Percentiles rank a stretch among this genome's conserved stretches.
Conservation (phyloP, 2,113 vertebrate species). For the Rhizomys pruinosus region DNA sequence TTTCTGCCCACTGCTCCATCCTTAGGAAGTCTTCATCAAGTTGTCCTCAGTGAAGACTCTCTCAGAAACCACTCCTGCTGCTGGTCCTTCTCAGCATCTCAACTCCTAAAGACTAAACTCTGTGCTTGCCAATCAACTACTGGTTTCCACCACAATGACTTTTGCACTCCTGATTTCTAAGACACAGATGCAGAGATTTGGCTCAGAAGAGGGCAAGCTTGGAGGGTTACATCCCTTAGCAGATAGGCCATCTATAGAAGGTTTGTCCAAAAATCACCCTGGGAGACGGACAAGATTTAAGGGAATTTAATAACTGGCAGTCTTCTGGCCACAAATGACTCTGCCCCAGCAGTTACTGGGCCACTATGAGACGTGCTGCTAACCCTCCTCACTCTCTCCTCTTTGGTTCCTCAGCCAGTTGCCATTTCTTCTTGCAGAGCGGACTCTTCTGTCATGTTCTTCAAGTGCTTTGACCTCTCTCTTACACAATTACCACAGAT, state of each 20-base stretch:
- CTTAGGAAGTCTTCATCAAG: not conserved
- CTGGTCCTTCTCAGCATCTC: not conserved
- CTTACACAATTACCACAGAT: slow-evolving; percentile 45
- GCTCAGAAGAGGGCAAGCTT: not conserved
- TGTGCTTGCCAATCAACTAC: not conserved
- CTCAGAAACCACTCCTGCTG: not conserved
- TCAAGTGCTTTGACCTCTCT: slow-evolving; percentile 4
- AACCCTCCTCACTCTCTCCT: not conserved
- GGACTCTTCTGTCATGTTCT: not conserved
- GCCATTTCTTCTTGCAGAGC: slow-evolving; percentile 18
- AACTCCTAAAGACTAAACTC: not conserved
- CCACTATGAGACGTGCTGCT: not conserved
- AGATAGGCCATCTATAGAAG: not conserved
- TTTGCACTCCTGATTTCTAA: not conserved
- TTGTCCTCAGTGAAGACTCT: not conserved
- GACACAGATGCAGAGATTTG: not conserved
- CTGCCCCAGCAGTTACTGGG: not conserved
- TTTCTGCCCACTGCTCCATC: slow-evolving; percentile 20
- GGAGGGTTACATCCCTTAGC: not conserved
- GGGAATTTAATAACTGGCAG: not conserved
- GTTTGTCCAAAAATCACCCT: not conserved
- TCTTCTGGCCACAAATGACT: not conserved
- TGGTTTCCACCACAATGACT: not conserved
- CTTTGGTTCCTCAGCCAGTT: not conserved
- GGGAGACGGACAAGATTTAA: not conserved